Conservation (phyloP, 1,140 invertebrate genomes). For the Rhyacophila brunnea region DNA sequence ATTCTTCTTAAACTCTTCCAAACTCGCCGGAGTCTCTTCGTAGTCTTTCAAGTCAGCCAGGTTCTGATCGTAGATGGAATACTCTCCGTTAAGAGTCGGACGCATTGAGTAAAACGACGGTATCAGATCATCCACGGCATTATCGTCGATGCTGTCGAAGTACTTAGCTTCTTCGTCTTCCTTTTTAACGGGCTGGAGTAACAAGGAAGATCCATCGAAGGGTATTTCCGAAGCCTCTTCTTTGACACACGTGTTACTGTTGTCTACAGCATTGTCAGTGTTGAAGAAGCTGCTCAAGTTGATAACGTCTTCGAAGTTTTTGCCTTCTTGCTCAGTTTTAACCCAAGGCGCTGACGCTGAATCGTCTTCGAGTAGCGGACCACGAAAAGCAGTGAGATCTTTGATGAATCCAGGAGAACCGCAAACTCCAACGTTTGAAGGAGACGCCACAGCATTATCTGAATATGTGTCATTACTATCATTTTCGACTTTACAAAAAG, state of each 20-base stretch:
- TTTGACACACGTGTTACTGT: slow-evolving; percentile 3
- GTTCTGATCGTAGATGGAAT: slow-evolving; percentile 49
- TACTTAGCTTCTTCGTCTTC: slow-evolving; percentile 1
- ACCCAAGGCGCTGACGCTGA: slow-evolving; percentile 11
- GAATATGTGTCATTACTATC: not conserved
- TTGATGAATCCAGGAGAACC: slow-evolving; percentile 9
- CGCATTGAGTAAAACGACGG: slow-evolving; percentile 43
- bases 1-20: slow-evolving; percentile 44
- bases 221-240: not conserved
- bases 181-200: not conserved
- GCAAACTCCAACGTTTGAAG: no score
- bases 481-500: not conserved
- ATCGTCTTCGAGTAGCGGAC: slow-evolving; percentile 31
- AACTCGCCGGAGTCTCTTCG: slow-evolving; percentile 45
- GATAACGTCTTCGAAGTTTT: slow-evolving; percentile 11
- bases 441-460: not conserved
- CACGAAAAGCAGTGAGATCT: slow-evolving; percentile 23
- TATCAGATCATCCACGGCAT: slow-evolving; percentile 49
- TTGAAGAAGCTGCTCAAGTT: slow-evolving; percentile 18
- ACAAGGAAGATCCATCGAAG: not conserved
- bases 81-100: slow-evolving; percentile 40
- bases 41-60: slow-evolving; percentile 50
- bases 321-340: no score
- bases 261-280: not conserved
- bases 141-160: slow-evolving; percentile 41